Evolutionary conservation across 2,113 vertebrate species (phyloP).

Genomic region (Pelobates fuscus): DNA sequence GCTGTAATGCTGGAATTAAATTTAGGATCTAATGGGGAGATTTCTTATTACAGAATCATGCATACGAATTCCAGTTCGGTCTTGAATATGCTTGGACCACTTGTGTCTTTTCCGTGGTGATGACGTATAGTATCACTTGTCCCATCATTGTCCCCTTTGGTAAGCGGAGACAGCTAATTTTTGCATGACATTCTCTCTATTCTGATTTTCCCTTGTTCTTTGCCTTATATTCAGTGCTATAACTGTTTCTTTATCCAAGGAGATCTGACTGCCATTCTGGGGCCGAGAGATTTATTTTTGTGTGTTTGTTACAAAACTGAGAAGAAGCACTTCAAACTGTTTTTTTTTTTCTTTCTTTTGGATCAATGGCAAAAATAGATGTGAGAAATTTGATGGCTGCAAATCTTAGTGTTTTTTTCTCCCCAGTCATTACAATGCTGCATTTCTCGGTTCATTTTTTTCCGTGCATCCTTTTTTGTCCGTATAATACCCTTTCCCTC

Average conservation of each 20-base stretch:
- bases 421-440: too few relatives aligned
- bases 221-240: background rate
- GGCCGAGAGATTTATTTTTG: too few relatives aligned
- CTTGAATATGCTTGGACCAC: conserved; percentile 95
- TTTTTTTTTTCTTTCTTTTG: too few relatives aligned
- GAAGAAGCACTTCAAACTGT: too few relatives aligned
- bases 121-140: conserved; percentile 96
- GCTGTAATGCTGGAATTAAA: background rate
- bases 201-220: background rate
- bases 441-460: background rate
- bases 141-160: conserved; percentile 93
- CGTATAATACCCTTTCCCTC: background rate
- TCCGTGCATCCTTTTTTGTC: background rate
- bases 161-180: conserved; percentile 64
- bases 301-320: too few relatives aligned
- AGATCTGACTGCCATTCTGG: background rate
- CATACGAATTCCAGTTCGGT: conserved; percentile 93
- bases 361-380: too few relatives aligned
- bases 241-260: background rate
- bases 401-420: too few relatives aligned
- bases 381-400: too few relatives aligned
- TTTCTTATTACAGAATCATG: conserved; percentile 78
- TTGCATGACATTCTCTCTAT: background rate
- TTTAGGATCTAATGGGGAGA: background rate
- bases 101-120: conserved; percentile 90